Evolutionary conservation across 2,797 vertebrate genomes (phyloP).

Genomic region (Bovichtus variegatus): DNA sequence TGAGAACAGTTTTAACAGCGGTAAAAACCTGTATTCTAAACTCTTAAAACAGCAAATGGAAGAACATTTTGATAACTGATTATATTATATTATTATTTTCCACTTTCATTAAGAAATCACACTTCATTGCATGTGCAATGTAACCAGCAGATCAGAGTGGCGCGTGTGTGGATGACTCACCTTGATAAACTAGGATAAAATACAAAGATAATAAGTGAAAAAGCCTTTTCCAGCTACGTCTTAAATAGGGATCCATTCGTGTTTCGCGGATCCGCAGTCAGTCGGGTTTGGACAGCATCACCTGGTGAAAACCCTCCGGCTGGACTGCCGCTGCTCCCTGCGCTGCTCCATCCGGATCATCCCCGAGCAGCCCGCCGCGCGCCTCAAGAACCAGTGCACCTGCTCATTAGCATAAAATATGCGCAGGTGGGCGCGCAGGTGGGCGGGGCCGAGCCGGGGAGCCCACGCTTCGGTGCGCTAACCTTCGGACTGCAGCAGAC

Average conservation of each 20-base stretch:
- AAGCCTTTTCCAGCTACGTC: constrained; percentile 71
- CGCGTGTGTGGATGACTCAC: constrained; percentile 66
- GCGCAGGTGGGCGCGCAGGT: constrained; percentile 49
- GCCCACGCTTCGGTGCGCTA: neutral
- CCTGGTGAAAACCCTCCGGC: constrained; percentile 69
- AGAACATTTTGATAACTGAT: neutral
- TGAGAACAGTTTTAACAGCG: too few species aligned
- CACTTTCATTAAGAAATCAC: neutral
- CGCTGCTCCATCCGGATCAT: constrained; percentile 77
- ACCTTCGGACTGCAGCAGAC: neutral
- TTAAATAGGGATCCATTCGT: constrained; percentile 85
- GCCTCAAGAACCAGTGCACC: constrained; percentile 70
- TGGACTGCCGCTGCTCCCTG: constrained; percentile 65
- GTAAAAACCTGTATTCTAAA: neutral
- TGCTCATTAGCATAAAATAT: constrained; percentile 86
- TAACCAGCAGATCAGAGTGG: neutral
- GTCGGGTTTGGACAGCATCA: constrained; percentile 76
- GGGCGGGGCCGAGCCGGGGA: constrained; percentile 24
- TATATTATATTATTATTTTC: too few species aligned
- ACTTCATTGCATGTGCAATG: neutral
- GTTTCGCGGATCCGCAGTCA: constrained; percentile 77
- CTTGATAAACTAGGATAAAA: constrained; percentile 84
- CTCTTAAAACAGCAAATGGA: neutral
- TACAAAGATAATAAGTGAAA: constrained; percentile 67
- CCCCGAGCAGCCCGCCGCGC: constrained; percentile 46